Evolutionary conservation across 2,888 invertebrate species (phyloP), one percentile per base, ranked within the genome.

Genomic region (Drosophila neotestacea): DNA sequence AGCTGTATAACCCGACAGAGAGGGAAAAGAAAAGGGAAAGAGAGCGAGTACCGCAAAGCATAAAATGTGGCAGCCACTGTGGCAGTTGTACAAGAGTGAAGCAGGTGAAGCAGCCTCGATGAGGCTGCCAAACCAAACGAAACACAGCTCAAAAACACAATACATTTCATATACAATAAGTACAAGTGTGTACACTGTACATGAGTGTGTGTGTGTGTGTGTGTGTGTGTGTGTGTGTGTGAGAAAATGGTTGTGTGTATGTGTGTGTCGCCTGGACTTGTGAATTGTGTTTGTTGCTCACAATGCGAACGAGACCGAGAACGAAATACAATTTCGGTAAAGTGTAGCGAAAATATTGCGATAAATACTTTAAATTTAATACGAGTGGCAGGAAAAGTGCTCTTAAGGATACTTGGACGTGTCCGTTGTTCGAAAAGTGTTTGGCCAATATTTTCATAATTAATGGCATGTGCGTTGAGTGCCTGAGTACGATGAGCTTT

Each of bases 381-480:
- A 69, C 73, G 73, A 83, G 80, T 82, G 73, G 50, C 63, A 28
- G 39, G 10, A 39, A 51, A 67, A 78, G 85, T 47, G 54, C 64
- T 46, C 71, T 65, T 55, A 78, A 76, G 70, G 51, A 73, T 56
- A 32, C 63, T 77, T 59, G 42, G 39, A 32, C n/a, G 44, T 66
- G 52, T 69, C 73, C 68, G 38, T 48, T 47, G 58, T 51, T 42
- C 59, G 56, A 54, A 69, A 85, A 88, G 88, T 84, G 84, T 88
- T 88, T 83, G 78, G 67, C 78, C 84, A 88, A 84, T 84, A 88
- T 88, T 84, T 88, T 84, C 81, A 86, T 84, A 88, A 88, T 88
- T 84, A 84, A 84, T 84, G 80, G 76, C 75, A 71, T 78, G 79
- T 73, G 73, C 70, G 69, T 55, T 65, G 78, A 78, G 70, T 74